Evolutionary conservation across 2,797 vertebrate genomes (phyloP).

Genomic region (Alca torda): DNA sequence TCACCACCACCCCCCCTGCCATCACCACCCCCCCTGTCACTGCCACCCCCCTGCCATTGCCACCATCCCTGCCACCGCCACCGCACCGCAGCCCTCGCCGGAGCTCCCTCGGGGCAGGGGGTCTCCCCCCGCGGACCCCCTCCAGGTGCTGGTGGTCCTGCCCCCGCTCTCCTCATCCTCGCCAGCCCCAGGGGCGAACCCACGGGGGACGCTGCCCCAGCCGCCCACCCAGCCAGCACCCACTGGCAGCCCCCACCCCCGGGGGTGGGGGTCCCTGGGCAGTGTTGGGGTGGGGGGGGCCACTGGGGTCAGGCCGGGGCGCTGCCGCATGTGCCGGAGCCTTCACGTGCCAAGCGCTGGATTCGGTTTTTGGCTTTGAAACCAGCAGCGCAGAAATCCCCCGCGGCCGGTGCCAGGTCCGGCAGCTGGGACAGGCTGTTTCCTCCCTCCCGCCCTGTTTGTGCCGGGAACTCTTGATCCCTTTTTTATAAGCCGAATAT

Average conservation of each 20-base stretch:
- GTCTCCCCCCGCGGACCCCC: no score
- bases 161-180: not conserved
- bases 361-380: not conserved
- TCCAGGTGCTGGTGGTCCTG: no score
- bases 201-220: accelerated
- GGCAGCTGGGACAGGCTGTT: conserved; percentile 6
- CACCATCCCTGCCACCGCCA: not conserved
- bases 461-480: conserved; percentile 13
- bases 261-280: no score
- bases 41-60: no score
- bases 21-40: not conserved
- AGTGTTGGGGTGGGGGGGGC: not conserved
- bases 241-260: not conserved
- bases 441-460: not conserved
- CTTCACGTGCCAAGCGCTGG: not conserved
- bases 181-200: not conserved
- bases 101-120: not conserved
- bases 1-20: not conserved
- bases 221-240: not conserved
- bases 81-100: not conserved
- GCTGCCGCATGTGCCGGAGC: not conserved
- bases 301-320: not conserved
- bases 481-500: not conserved
- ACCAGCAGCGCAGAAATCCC: not conserved
- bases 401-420: not conserved